Evolutionary conservation across 2,797 vertebrate species (phyloP).

Genomic region (Iguana delicatissima): DNA sequence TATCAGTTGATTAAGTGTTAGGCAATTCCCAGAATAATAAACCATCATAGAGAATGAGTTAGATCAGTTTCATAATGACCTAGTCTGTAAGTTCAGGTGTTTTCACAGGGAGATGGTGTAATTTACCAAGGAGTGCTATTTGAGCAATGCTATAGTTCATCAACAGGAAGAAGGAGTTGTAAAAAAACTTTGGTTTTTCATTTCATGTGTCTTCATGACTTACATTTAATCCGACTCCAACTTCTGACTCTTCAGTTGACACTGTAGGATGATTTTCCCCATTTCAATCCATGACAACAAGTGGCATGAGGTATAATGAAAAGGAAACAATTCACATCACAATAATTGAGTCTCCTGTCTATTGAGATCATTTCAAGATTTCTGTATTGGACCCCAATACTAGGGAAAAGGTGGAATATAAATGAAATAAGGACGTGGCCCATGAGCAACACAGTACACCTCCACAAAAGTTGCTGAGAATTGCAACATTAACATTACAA

Average conservation of each 20-base stretch:
- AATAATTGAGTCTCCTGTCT: not conserved
- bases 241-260: not conserved
- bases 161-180: not conserved
- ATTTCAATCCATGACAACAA: not conserved
- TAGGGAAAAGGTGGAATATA: too few relatives aligned
- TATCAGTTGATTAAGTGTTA: not conserved
- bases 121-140: constrained; percentile 3
- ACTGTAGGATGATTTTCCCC: not conserved
- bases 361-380: not conserved
- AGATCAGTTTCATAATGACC: constrained; percentile 34
- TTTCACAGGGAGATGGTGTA: not conserved
- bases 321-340: not conserved
- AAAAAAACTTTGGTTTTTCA: not conserved
- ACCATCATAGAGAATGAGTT: not conserved
- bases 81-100: not conserved
- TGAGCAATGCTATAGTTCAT: not conserved
- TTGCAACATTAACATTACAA: too few relatives aligned
- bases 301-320: not conserved
- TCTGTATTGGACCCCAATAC: too few relatives aligned
- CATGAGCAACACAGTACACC: too few relatives aligned
- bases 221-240: not conserved
- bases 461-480: too few relatives aligned
- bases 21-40: not conserved
- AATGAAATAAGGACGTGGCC: too few relatives aligned
- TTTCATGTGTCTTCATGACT: not conserved